Evolutionary conservation across 2,888 invertebrate genomes (phyloP), one percentile per base, ranked within the genome.

Genomic region (Aplocera efformata): DNA sequence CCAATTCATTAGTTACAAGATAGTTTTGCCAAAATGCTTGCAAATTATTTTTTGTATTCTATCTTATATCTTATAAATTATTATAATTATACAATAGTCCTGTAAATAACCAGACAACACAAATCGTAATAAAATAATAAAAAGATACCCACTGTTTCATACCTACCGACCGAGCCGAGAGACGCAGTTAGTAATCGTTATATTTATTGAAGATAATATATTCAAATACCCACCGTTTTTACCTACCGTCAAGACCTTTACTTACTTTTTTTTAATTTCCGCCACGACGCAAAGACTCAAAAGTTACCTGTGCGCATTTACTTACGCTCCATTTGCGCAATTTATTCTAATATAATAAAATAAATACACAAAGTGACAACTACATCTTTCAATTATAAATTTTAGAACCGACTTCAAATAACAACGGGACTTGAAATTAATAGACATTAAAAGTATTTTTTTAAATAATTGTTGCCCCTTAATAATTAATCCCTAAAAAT

Each of bases 101-200:
- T 46, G 41, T 28, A 35, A 35, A 34, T 3, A 42, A 29, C 3
- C 13, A 32, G 25, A 47, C 27, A 41, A 29, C 25, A 50, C 32
- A 44, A 24, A 41, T 35, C 28, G 31, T 24, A 28, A 33, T 22
- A 17, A 42, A 50, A 40, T 35, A 48, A 46, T 40, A 42, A 37
- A 45, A 39, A 10, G 32, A 50, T 50, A 48, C 48, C 52, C 52
- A 48, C 53, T 50, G 13, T 38, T 26, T 8, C 20, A 72, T 78
- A 78, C 78, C 78, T 74, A 74, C 77, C 77, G 70, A 77, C 73
- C 76, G 51, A 71, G 71, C 75, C 74, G 72, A 64, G n/a, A 30
- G 70, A 68, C 74, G 65, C 58, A 39, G 38, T 36, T 30, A 11
- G 10, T 30, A 25, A 37, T 26, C 22, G 21, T 31, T 29, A 7